phyloP scores from a whole-genome alignment of 1,140 invertebrate species.

The Sitophilus oryzae region DNA sequence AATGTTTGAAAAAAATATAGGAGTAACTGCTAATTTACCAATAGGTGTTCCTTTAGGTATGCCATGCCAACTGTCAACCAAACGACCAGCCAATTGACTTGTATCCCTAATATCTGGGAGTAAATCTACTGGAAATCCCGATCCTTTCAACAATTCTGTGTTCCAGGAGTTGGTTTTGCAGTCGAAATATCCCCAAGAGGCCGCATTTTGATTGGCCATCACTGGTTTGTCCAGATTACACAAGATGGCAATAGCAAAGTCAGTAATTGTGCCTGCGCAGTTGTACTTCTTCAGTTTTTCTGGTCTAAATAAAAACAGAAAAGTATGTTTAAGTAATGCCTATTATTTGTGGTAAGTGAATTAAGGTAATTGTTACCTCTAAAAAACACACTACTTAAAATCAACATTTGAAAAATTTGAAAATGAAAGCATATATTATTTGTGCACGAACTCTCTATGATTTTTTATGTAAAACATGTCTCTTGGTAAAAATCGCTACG shows the following conservation, averaged over 20 bases:
- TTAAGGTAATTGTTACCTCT: too few species aligned
- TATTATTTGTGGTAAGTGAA: too few species aligned
- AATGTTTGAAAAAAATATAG: too few species aligned
- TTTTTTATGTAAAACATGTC: too few species aligned
- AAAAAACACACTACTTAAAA: too few species aligned
- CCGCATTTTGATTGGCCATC: conserved; percentile 81
- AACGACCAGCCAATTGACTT: conserved; percentile 59
- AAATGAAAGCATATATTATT: too few species aligned
- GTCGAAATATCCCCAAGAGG: conserved; percentile 84
- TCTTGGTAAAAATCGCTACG: too few species aligned
- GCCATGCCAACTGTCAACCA: conserved; percentile 65
- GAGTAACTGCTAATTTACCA: too few species aligned
- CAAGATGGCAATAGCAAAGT: conserved; percentile 73
- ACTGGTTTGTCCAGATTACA: conserved; percentile 61
- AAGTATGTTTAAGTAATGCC: too few species aligned
- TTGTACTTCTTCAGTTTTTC: conserved; percentile 62
- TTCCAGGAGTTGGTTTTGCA: conserved; percentile 64
- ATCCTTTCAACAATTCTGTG: conserved; percentile 51
- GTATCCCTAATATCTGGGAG: conserved; percentile 64
- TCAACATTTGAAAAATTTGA: too few species aligned
- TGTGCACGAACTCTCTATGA: too few species aligned
- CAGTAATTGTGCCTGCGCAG: conserved; percentile 71
- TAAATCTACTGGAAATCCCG: conserved; percentile 64
- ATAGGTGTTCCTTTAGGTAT: conserved; percentile 69
- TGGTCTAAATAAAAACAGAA: conserved; percentile 45